These are phyloP conservation scores for Mastomys natalensis DNA, from an alignment of 2,113 vertebrate species.

Conservation along the genomic window DNA sequence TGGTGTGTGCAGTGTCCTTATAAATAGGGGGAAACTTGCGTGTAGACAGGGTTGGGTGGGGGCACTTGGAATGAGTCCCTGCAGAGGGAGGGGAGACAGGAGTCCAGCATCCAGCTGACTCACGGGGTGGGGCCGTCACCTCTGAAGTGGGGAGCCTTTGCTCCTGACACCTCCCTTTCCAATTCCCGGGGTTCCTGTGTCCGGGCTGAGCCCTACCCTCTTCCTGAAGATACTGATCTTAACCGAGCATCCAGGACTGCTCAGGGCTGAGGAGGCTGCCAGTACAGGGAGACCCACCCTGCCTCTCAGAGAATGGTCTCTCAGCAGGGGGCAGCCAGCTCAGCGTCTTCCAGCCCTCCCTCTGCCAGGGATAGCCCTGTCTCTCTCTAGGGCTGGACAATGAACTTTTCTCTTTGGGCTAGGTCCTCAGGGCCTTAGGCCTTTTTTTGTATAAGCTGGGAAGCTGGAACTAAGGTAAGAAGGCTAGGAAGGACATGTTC, in stretches of 20 bases:
- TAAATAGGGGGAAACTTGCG: not conserved
- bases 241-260: not conserved
- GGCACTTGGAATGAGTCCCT: not conserved
- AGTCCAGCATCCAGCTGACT: not conserved
- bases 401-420: not conserved
- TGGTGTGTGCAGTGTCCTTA: not conserved
- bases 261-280: not conserved
- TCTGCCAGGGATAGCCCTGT: not conserved
- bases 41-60: not conserved
- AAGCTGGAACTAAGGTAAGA: not conserved
- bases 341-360: not conserved
- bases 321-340: not conserved
- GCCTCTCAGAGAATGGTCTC: not conserved
- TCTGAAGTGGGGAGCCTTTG: not conserved
- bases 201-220: slow-evolving; percentile 18
- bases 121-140: not conserved
- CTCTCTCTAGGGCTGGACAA: not conserved
- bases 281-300: not conserved
- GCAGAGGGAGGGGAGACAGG: not conserved
- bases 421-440: not conserved
- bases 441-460: not conserved
- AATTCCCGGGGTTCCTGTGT: slow-evolving; percentile 40
- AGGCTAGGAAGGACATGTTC: too few species aligned
- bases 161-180: not conserved
- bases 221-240: slow-evolving; percentile 33